Evolutionary conservation across 2,797 vertebrate species (phyloP).

Genomic region (Adelosebastes latens): DNA sequence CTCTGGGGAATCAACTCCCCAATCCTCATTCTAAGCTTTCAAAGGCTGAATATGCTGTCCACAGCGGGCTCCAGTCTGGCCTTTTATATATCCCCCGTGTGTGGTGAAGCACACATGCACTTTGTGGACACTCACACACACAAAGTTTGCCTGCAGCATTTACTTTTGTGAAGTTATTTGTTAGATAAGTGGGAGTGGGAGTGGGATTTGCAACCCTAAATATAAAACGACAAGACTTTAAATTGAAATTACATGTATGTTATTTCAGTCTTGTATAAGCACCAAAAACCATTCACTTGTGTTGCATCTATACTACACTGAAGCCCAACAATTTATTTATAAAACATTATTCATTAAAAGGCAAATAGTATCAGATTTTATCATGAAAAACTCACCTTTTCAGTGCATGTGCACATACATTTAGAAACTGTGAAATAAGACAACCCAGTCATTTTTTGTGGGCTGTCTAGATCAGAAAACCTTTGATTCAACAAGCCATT

Average conservation of each 20-base stretch:
- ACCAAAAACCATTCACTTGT: neutral
- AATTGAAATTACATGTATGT: neutral
- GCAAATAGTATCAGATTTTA: neutral
- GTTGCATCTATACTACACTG: neutral
- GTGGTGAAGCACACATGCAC: neutral
- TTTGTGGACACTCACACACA: constrained; percentile 13
- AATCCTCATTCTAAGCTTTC: constrained; percentile 25
- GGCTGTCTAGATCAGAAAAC: too few relatives aligned
- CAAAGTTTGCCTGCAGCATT: neutral
- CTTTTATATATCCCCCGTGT: constrained; percentile 9
- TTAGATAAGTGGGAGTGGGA: too few relatives aligned
- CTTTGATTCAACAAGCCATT: too few relatives aligned
- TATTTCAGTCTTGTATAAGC: neutral
- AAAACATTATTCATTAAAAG: neutral
- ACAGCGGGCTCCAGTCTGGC: constrained; percentile 26
- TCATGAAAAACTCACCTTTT: neutral
- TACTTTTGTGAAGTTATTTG: neutral
- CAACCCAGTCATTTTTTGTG: too few relatives aligned
- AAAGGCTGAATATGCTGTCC: constrained; percentile 48
- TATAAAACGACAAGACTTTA: neutral
- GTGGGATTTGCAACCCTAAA: neutral
- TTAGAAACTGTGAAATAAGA: too few relatives aligned
- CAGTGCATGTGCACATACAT: too few relatives aligned
- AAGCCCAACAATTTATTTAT: neutral
- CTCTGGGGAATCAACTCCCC: constrained; percentile 26